A percentile compares a stretch with the other conserved stretches of the same genome.
Evolutionary conservation across 2,888 invertebrate genomes (phyloP).

Genomic region (Acholoe squamosa): DNA sequence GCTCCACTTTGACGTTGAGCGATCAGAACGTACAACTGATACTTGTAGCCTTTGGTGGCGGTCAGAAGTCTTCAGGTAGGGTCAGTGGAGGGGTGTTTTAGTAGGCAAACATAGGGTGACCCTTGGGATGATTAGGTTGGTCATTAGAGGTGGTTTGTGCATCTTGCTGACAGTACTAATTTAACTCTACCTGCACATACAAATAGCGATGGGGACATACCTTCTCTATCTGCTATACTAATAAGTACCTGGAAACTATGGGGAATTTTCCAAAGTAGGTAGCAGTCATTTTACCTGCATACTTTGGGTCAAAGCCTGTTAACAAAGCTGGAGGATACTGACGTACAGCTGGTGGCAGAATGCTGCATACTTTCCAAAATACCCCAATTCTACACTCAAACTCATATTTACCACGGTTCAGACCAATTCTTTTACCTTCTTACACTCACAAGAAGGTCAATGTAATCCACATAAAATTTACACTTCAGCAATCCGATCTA

Average conservation of each 20-base stretch:
- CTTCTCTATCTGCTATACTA: not conserved
- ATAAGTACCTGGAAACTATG: not conserved
- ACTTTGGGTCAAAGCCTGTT: not conserved
- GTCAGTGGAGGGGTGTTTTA: not conserved
- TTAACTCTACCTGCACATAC: conserved; percentile 47
- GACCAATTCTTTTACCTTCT: no score
- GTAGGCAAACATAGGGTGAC: conserved; percentile 51
- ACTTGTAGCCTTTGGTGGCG: conserved; percentile 13
- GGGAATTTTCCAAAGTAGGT: not conserved
- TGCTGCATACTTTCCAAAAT: not conserved
- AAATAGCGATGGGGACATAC: not conserved
- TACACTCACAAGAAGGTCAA: no score
- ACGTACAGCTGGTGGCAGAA: not conserved
- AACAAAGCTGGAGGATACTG: not conserved
- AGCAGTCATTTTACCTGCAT: conserved; percentile 27
- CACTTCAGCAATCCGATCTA: no score
- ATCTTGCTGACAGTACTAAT: conserved; percentile 48
- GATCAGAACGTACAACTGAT: conserved; percentile 23
- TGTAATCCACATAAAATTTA: no score
- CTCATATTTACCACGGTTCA: not conserved
- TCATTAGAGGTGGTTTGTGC: conserved; percentile 47
- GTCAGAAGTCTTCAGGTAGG: not conserved
- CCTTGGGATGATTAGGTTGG: conserved; percentile 33
- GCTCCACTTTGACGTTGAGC: conserved; percentile 35
- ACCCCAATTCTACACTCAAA: not conserved